Evolutionary conservation across 92 coral and sea anemone species (phyloP).

Genomic region (Palythoa caribaeorum): DNA sequence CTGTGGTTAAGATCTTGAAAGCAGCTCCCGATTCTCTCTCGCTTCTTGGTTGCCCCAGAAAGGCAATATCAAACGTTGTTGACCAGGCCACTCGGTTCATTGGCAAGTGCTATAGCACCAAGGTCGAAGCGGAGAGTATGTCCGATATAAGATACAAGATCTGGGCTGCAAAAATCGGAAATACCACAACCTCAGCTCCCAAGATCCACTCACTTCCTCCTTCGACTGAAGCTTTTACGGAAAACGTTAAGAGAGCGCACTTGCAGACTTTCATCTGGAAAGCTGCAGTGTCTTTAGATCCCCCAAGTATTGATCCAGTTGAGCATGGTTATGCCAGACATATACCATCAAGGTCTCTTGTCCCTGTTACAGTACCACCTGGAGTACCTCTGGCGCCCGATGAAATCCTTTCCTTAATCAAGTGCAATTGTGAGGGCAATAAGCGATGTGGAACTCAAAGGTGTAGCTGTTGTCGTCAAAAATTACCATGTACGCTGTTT

Average conservation of each 20-base stretch:
- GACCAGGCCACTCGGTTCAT: constrained; percentile 65
- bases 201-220: constrained; percentile 41
- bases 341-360: constrained; percentile 59
- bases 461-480: constrained; percentile 62
- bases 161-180: constrained; percentile 54
- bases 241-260: constrained; percentile 39
- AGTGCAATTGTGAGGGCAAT: constrained; percentile 62
- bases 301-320: constrained; percentile 69
- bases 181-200: constrained; percentile 41
- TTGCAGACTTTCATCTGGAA: constrained; percentile 69
- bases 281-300: constrained; percentile 66
- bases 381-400: constrained; percentile 68
- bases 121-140: constrained; percentile 55
- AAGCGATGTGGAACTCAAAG: constrained; percentile 54
- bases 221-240: constrained; percentile 36
- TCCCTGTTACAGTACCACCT: constrained; percentile 65
- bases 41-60: constrained; percentile 58
- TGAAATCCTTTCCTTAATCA: constrained; percentile 56
- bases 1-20: constrained; percentile 63
- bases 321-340: constrained; percentile 66
- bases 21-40: constrained; percentile 70
- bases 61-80: constrained; percentile 57
- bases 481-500: constrained; percentile 65
- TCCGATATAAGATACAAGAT: constrained; percentile 65
- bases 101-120: constrained; percentile 64